Conservation (phyloP, 2,113 vertebrate species). For the Sinocyclocheilus maitianheensis region DNA sequence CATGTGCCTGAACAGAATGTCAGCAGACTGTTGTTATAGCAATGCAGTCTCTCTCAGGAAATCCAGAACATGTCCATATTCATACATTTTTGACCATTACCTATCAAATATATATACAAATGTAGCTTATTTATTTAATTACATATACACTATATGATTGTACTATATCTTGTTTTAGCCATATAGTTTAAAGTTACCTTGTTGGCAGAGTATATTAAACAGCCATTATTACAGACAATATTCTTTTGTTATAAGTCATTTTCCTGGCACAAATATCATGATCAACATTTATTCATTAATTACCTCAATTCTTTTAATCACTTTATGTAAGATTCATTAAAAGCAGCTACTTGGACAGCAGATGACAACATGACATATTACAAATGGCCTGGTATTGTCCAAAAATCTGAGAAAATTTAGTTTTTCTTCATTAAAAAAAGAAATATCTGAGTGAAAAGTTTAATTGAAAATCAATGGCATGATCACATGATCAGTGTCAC, state of each 20-base stretch:
- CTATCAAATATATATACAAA: neutral
- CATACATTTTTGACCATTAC: neutral
- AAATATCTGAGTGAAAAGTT: no score
- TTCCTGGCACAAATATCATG: neutral
- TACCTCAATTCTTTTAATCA: neutral
- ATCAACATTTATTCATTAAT: neutral
- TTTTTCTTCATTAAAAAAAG: no score
- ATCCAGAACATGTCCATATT: neutral
- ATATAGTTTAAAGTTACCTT: neutral
- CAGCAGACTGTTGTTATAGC: slow-evolving; percentile 12
- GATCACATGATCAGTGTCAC: no score
- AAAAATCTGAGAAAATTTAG: neutral
- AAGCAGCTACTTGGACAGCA: neutral
- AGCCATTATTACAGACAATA: no score
- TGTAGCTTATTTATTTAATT: neutral
- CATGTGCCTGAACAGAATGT: neutral
- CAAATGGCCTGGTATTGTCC: neutral
- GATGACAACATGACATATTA: neutral
- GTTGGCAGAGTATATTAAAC: neutral
- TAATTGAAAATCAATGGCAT: no score
- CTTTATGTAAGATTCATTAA: neutral
- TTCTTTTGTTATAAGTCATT: neutral
- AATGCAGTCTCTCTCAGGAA: neutral
- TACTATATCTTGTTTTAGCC: neutral
- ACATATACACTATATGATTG: neutral